Evolutionary conservation across 2,888 invertebrate genomes (phyloP), one percentile per base, ranked within the genome.

Genomic region (Elegia similella): DNA sequence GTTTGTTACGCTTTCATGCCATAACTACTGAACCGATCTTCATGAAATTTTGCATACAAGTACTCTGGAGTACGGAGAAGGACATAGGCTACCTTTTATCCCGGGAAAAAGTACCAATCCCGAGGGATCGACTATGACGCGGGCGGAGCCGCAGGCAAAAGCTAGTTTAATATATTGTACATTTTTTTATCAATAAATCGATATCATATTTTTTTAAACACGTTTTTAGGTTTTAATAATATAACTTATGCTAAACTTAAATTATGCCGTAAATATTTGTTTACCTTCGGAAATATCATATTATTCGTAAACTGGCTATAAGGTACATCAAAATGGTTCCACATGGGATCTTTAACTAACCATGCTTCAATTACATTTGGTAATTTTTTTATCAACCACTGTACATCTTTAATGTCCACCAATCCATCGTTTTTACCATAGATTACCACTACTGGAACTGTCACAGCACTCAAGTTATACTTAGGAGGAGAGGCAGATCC

Each of bases 381-480:
- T 23, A 96, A 75, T 56, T 88, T 78, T 0, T 75, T 69, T 23
- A 91, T 76, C 60, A 95, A 70, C 69, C 92, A 91, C 42, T 88
- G 69, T 0, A 94, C 92, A 54, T 95, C 94, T 70, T 84, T 79
- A 0, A 86, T 77, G 92, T 93, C 68, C 92, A 86, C 93, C 88
- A 94, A 75, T 93, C 95, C 69, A 92, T 94, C 87, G 44, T 82
- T 83, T 7, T 62, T 67, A 0, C 88, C 88, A 55, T 85, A 85
- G 30, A 88, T 67, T 6, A 75, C 63, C 2, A 88, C 66, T 1
- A 80, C 64, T 2, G 88, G 88, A 0, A 72, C 69, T 0, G 69
- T 73, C 12, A 78, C 75, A 1, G 82, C 80, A 59, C 66, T 78
- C 0, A 84, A 60, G 50, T 83, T 82, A 34, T 79, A 88, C 12